phyloP scores from a whole-genome alignment of 2,113 vertebrate species.

The Heterotis niloticus region DNA sequence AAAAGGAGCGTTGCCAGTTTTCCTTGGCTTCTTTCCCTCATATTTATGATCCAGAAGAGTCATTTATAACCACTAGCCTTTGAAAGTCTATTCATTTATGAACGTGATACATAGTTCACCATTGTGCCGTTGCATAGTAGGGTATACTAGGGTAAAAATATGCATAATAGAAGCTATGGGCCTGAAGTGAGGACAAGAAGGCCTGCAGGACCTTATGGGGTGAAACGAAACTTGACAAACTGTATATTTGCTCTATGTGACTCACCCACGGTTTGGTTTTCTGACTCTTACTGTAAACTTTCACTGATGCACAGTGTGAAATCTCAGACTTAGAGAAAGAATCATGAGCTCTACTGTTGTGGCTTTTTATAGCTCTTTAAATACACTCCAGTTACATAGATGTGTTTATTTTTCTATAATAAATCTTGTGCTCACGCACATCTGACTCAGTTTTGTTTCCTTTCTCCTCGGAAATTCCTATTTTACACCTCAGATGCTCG shows the following conservation, averaged over 20 bases:
- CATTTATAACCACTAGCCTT: too few relatives aligned
- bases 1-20: neutral
- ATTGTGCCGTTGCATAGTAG: too few relatives aligned
- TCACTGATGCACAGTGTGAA: neutral
- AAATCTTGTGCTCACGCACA: neutral
- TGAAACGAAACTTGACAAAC: neutral
- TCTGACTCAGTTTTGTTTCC: neutral
- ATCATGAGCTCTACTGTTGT: neutral
- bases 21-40: neutral
- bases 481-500: too few relatives aligned
- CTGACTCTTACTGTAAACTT: neutral
- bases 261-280: neutral
- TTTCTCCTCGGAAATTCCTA: neutral
- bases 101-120: too few relatives aligned
- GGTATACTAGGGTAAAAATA: too few relatives aligned
- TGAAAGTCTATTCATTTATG: too few relatives aligned
- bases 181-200: neutral
- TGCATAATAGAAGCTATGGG: neutral
- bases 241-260: neutral
- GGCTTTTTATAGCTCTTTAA: neutral
- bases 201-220: neutral
- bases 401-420: slow-evolving; percentile 3
- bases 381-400: neutral
- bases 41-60: too few relatives aligned
- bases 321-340: too few relatives aligned